A percentile compares a stretch with the other conserved stretches of the same genome.
These are phyloP conservation scores for Aeoliscus strigatus DNA, from an alignment of 2,797 vertebrate species.

Conservation along the genomic window DNA sequence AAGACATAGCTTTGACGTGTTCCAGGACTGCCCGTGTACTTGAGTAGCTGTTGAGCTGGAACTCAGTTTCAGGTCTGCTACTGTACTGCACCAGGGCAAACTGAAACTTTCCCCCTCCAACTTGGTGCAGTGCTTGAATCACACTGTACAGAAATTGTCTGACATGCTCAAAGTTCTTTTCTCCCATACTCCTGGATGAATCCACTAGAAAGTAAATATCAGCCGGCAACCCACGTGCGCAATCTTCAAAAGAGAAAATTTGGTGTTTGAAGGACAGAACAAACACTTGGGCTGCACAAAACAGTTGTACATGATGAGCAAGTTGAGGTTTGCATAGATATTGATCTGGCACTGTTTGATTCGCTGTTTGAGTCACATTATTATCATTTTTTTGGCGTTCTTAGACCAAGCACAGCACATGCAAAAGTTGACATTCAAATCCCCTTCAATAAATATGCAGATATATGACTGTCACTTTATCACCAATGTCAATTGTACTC, in stretches of 20 bases:
- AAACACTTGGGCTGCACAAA: too few species aligned
- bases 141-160: slow-evolving; percentile 83
- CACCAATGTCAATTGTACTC: too few species aligned
- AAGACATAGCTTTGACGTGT: slow-evolving; percentile 79
- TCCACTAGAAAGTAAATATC: slow-evolving; percentile 95
- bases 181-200: slow-evolving; percentile 84
- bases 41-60: slow-evolving; percentile 82
- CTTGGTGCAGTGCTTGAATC: slow-evolving; percentile 78
- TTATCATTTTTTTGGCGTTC: too few species aligned
- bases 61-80: slow-evolving; percentile 76
- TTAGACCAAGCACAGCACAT: too few species aligned
- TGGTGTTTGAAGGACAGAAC: slow-evolving; percentile 65
- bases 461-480: too few species aligned
- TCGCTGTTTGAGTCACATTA: too few species aligned
- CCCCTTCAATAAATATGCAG: too few species aligned
- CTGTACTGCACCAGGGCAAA: slow-evolving; percentile 83
- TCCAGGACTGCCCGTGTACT: slow-evolving; percentile 74
- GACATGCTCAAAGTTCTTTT: slow-evolving; percentile 85
- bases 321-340: too few species aligned
- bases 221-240: slow-evolving; percentile 75
- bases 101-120: slow-evolving; percentile 74
- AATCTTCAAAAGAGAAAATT: slow-evolving; percentile 84
- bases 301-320: too few species aligned
- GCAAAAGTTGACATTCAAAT: too few species aligned
- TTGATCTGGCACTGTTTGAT: too few species aligned